Evolutionary conservation across 1,140 invertebrate species (phyloP), one percentile per base, ranked within the genome.

Genomic region (Drosophila saltans): DNA sequence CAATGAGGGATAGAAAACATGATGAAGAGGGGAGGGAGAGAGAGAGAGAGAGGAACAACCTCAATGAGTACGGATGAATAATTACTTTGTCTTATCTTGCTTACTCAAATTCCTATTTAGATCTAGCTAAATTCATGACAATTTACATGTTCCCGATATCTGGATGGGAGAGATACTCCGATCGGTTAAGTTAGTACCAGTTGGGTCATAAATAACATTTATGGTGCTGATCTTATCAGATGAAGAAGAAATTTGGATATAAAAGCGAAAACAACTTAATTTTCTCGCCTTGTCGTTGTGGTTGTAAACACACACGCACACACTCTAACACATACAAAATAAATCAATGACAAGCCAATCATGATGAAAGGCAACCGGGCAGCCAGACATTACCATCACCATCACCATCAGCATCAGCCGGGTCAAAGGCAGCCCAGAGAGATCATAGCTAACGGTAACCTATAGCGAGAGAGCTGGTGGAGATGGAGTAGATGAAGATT

Each of bases 231-330:
- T 86, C 83, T 71, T 84, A 82, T 88, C 41, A 36, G 11, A 33
- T 26, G 26, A 21, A 52, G 45, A 52, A 52, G 45, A 52, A 52
- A 52, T 24, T 52, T 24, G 45, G 45, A 52, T 52, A 43, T 39
- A 61, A 67, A 69, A 69, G 64, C 64, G 66, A 62, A 58, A 68
- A 88, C 83, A 89, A 89, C 84, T 89, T 89, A 89, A 89, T 89
- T 89, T 89, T 89, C 78, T 90, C 80, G 78, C 80, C 84, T 89
- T 74, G 61, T 52, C 45, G 45, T 26, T 26, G 45, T 52, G 21
- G 45, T 52, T 52, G 45, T 52, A 52, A 26, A 10, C 16, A 78
- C 58, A 69, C 72, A 56, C 68, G 67, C 73, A 65, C 76, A 58
- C 61, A 78, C 58, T 66, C 69, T 52, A 63, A 88, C 70, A 73